Base-by-base conservation (phyloP, 2,113 vertebrate genomes). In the Nothobranchius furzeri region DNA sequence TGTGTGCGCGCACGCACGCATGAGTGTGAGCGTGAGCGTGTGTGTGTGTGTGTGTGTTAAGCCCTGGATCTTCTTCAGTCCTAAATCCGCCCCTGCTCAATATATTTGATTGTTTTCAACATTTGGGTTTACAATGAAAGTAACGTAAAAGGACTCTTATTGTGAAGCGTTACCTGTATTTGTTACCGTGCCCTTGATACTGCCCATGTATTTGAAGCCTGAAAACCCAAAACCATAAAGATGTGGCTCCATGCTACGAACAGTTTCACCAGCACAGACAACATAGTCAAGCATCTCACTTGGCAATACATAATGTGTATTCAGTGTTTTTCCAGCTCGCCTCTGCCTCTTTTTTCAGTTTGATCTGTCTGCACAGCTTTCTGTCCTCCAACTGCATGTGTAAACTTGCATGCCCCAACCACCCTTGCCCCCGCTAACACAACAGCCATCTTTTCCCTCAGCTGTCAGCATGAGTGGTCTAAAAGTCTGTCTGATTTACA, bases 391-490 rank as follows among this genome's bases (percentile, higher is more conserved):
- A 88, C 90, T 91, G 88, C 92, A 84, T 92, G 86, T 91, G 91
- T 89, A 91, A 92, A 93, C 77, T 92, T 93, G 89, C 86, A 92
- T 89, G 17, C 30, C 45, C 53, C 76, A 73, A 77, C 56, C 11
- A 15, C 35, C n/a, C n/a, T 11, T 12, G 15, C 46, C 68, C 64
- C 76, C 58, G 40, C 53, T 50, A 15, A 30, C 25, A 47, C 30
- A 75, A 64, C 70, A 60, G 66, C 71, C 72, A 58, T 82, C 87
- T 73, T 85, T 82, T 90, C 89, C 85, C 87, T 88, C 70, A 79
- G 83, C 88, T 92, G 90, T 92, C 91, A 92, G 82, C 60, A 60
- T 61, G 72, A 79, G 87, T 83, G 83, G 81, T 88, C 88, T 90
- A 89, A 93, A 91, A 91, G 91, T 90, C 81, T 78, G 59, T 74